Evolutionary conservation across 2,888 invertebrate genomes (phyloP), one percentile per base, ranked within the genome.

Genomic region (Leptinotarsa peninsularis): DNA sequence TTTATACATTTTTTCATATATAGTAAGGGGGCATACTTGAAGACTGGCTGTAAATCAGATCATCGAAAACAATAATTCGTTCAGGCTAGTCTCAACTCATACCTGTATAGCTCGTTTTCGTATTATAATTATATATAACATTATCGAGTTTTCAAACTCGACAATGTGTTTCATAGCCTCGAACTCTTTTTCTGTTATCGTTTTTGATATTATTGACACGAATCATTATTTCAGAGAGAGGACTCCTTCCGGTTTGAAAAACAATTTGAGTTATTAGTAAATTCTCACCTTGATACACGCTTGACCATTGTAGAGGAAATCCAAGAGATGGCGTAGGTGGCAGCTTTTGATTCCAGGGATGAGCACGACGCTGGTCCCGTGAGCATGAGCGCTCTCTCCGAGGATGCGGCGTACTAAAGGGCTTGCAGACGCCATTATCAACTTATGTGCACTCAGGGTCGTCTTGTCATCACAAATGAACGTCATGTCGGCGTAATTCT

Each of bases 401-500:
- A 94, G 90, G 82, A 94, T 91, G 84, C 89, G 93, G 91, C 95
- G 93, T 88, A 96, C 93, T 80, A 96, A 91, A 69, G 95, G 96
- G 90, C 95, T 95, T 83, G 95, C 95, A 79, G 95, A 95, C 70
- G 96, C 96, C 90, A 96, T 93, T 85, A 96, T 94, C 85, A 96
- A 92, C 85, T 95, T 93, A 88, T 96, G 96, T 72, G 95, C 96
- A 83, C 93, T 93, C 76, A 96, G 91, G 82, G 93, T 93, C 83
- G 93, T 94, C 83, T 94, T 94, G 89, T 95, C 95, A 88, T 95
- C 95, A 89, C 96, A 96, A 81, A 95, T 93, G 87, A 96, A 93
- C 86, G 94, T 93, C 89, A 96, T 92, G 90, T 96, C 96, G 77
- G 95, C 94, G 89, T 94, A 95, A 89, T 94, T 93, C 88, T 95